Base-by-base conservation (phyloP, 2,113 vertebrate species). In the Origma solitaria region DNA sequence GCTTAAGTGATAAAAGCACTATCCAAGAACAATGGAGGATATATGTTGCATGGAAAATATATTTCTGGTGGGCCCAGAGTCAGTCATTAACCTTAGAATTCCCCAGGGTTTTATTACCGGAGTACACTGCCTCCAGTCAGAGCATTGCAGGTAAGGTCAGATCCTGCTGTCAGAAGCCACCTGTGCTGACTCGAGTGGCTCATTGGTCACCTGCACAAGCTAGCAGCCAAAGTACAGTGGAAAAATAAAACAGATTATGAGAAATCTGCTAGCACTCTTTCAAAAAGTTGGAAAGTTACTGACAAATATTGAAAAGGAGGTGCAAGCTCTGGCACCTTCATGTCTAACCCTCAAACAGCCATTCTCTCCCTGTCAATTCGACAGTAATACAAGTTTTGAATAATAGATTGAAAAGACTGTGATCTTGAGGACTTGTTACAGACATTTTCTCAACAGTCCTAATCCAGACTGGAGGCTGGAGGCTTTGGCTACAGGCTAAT, bases 401-500 rank as follows among this genome's bases (percentile, higher is more conserved):
- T 64, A 78, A 72, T 49, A 71, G 27, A 14, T 57, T 54, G 77
- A 28, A 50, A 66, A 66, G 35, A 17, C 35, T 82, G 35, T n/a
- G 61, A 65, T 82, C 28, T 58, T 73, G 64, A 86, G 47, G 50
- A 86, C 68, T 77, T 73, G 30, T 65, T 66, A 82, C 50, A 88
- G 71, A 25, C 49, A 10, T 76, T 88, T 90, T 72, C 76, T 92
- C 62, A 65, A 37, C 0, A 5, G 38, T 72, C 25, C 45, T 88
- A 82, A 76, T 54, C 60, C 65, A 79, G 37, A 62, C 61, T 71
- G 70, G 91, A 82, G 80, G 66, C 64, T 87, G 64, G 24, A 84
- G 84, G 73, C 53, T 82, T 76, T 92, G 56, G 47, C 87, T 87
- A 64, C 33, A 45, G 78, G 88, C 71, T 92, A 90, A 76, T 62